Base-by-base conservation (phyloP, 2,888 invertebrate genomes). In the Tricholauxania praeusta region DNA sequence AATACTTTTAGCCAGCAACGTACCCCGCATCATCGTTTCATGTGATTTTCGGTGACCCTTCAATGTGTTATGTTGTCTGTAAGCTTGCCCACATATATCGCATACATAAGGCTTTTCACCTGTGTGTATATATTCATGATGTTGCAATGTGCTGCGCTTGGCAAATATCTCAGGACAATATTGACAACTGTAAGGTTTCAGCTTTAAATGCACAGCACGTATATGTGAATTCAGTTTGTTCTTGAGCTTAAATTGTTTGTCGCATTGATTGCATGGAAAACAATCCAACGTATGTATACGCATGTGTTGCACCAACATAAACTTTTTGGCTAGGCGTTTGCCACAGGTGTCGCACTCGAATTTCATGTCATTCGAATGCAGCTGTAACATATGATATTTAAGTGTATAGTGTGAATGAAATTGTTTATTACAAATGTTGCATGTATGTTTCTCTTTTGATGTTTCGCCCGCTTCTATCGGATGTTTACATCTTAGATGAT, bases 401-500 rank as follows among this genome's bases (percentile, higher is more conserved):
- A 79, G 68, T 15, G 75, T 76, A 49, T 75, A 76, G 2, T 49
- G 68, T 0, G 76, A 74, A 48, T 74, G 70, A 32, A 78, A 79
- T 39, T 72, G 66, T 64, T 76, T 78, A 3, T 75, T 75, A 48
- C 78, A 79, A 3, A 70, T 64, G n/a, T 60, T 68, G 39, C 78
- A 79, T 63, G 78, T 83, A 62, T 82, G 79, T 0, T 77, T 79
- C 55, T 81, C 79, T 28, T 78, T 79, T 5, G 76, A 75, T 0
- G 73, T 75, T 12, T 79, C 80, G 3, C 75, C 80, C 5, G 83
- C 76, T 59, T 78, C 79, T n/a, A 78, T 84, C 1, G 84, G 84
- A 75, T 84, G 84, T 81, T 84, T 84, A 53, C 80, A 80, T 17
- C 81, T 80, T 0, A 83, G 81, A 74, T 86, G 85, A 17, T 84